Conservation (phyloP, 2,113 vertebrate species). For the Rhynchomys soricoides region DNA sequence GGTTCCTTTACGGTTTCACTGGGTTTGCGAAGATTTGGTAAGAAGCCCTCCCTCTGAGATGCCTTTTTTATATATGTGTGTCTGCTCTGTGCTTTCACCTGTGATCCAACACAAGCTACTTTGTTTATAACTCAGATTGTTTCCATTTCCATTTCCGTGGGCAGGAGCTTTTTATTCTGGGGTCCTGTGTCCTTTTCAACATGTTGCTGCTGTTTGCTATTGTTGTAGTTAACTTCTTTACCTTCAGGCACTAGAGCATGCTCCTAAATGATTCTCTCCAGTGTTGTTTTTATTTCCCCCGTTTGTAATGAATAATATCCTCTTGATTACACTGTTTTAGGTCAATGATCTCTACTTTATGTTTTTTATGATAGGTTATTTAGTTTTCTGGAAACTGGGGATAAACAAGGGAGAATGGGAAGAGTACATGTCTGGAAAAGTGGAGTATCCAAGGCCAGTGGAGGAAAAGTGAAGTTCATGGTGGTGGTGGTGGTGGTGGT, state of each 20-base stretch:
- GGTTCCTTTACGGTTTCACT: neutral
- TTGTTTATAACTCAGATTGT: neutral
- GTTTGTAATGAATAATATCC: neutral
- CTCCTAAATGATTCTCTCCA: neutral
- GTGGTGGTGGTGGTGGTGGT: no score
- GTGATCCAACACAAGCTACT: neutral
- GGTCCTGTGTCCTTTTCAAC: neutral
- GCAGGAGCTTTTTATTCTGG: neutral
- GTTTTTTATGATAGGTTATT: slow-evolving; percentile 31
- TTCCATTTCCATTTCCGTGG: neutral
- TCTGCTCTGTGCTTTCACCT: neutral
- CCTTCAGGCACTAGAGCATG: neutral
- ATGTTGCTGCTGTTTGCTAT: neutral
- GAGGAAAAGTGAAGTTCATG: neutral
- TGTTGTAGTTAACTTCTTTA: neutral
- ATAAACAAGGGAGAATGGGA: neutral
- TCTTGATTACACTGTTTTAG: neutral
- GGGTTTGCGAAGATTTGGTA: neutral
- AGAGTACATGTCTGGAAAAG: neutral
- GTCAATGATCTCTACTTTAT: neutral
- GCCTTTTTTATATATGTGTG: neutral
- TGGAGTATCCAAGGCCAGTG: neutral
- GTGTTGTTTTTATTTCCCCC: slow-evolving; percentile 8
- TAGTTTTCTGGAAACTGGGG: neutral
- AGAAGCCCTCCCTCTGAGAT: neutral